Evolutionary conservation across 1,140 invertebrate genomes (phyloP).

Genomic region (Triops longicaudatus): DNA sequence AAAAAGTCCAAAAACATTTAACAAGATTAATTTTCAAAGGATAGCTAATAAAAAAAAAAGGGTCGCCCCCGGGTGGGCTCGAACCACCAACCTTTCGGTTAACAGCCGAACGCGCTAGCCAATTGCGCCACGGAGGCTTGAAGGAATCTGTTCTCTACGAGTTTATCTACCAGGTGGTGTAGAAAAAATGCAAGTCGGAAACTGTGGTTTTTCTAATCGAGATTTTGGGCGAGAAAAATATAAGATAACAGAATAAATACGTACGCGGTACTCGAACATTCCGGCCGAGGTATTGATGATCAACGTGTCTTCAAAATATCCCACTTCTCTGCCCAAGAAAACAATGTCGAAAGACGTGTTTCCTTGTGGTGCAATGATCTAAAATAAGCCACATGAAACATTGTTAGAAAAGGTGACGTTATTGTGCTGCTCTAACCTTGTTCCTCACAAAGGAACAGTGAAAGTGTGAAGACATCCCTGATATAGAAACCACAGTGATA

Average conservation of each 20-base stretch:
- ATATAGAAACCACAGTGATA: slow-evolving; percentile 25
- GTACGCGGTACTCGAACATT: slow-evolving; percentile 66
- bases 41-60: slow-evolving; percentile 30
- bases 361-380: slow-evolving; percentile 74
- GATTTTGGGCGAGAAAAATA: not conserved
- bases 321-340: slow-evolving; percentile 83
- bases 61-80: slow-evolving; percentile 67
- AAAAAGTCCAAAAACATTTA: slow-evolving; percentile 25
- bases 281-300: slow-evolving; percentile 90
- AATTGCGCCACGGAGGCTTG: slow-evolving; percentile 68
- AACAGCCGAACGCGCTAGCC: slow-evolving; percentile 81
- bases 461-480: slow-evolving; percentile 25
- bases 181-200: not conserved
- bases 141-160: not conserved
- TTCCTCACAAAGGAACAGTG: slow-evolving; percentile 26
- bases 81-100: slow-evolving; percentile 82
- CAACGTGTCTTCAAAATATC: slow-evolving; percentile 74
- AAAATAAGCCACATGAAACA: slow-evolving; percentile 35
- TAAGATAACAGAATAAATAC: slow-evolving; percentile 30
- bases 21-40: too few species aligned
- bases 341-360: slow-evolving; percentile 94
- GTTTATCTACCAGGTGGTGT: too few species aligned
- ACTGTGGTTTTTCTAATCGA: not conserved
- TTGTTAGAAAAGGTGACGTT: too few species aligned
- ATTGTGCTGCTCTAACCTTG: slow-evolving; percentile 21